Evolutionary conservation across 2,797 vertebrate species (phyloP).

Genomic region (Rhynchonycteris naso): DNA sequence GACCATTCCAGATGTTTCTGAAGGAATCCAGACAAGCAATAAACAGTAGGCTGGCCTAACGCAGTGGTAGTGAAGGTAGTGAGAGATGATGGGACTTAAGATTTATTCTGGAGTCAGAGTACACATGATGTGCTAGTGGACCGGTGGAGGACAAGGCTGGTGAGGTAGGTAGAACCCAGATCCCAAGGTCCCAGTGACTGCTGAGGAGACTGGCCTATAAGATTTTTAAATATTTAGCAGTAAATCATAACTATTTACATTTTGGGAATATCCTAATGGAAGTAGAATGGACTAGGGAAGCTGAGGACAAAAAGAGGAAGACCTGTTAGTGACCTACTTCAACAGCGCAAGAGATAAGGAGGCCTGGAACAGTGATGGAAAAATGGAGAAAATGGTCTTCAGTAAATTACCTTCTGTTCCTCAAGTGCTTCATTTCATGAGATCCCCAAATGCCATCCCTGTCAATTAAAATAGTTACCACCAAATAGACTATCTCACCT

Average conservation of each 20-base stretch:
- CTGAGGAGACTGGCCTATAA: not conserved
- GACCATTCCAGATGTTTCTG: not conserved
- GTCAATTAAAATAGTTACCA: no score
- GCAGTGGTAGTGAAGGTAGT: not conserved
- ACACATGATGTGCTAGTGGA: no score
- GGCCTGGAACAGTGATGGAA: not conserved
- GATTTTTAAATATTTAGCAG: no score
- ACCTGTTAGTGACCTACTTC: not conserved
- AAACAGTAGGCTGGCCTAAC: fast-evolving
- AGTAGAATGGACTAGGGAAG: not conserved
- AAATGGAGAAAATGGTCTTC: not conserved
- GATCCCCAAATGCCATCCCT: not conserved
- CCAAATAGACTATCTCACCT: not conserved
- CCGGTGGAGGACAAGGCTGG: not conserved
- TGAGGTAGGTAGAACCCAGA: not conserved
- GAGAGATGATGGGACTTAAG: not conserved
- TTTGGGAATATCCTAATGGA: not conserved
- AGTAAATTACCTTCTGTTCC: not conserved
- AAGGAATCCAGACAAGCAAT: not conserved
- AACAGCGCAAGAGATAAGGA: not conserved
- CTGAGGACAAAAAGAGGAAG: not conserved
- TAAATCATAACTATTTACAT: not conserved
- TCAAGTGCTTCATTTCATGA: not conserved
- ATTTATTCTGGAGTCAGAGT: not conserved
- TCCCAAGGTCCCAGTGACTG: not conserved